Evolutionary conservation across 2,113 vertebrate genomes (phyloP), one percentile per base, ranked within the genome.

Genomic region (Solenodon paradoxus): DNA sequence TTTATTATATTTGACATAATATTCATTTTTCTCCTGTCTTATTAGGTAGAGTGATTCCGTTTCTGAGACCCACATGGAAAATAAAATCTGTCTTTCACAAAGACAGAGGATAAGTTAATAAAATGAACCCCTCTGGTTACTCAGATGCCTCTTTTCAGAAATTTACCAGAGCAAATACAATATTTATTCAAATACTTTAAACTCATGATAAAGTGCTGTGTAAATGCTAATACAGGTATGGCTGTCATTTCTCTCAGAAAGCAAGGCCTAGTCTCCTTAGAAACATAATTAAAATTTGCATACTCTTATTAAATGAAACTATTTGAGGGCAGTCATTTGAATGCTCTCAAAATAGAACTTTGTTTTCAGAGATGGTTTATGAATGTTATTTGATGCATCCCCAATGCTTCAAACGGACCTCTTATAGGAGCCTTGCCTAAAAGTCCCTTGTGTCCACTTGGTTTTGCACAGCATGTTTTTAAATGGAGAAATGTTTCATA

Each of bases 231-330:
- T 77, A 42, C 26, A 75, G 47, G 38, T 42, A 19, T 40, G 35
- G 40, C 68, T 91, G 61, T 94, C 68, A 97, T 89, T 91, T 96
- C 75, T 91, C 19, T 95, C 75, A 89, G 74, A 94, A 96, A 32
- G 83, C 19, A 68, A 95, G 82, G 87, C 91, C 77, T 19, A 81
- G 68, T 77, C 22, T 88, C 51, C 68, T 79, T 92, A 92, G 91
- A 95, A 94, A 92, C 19, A 30, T 93, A 92, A 96, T 90, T 97
- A 95, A 95, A 97, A 96, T 95, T 66, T 97, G 59, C 83, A 95
- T 88, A 64, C 40, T 88, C 66, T 93, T 93, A 90, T 94, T 96
- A 94, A 96, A 75, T 80, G 51, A 80, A 91, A 83, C 10, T 71
- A 75, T 91, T 91, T 74, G n/a, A 94, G 38, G 42, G 47, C 28